Evolutionary conservation across 2,113 vertebrate species (phyloP), one percentile per base, ranked within the genome.

Genomic region (Saiga tatarica): DNA sequence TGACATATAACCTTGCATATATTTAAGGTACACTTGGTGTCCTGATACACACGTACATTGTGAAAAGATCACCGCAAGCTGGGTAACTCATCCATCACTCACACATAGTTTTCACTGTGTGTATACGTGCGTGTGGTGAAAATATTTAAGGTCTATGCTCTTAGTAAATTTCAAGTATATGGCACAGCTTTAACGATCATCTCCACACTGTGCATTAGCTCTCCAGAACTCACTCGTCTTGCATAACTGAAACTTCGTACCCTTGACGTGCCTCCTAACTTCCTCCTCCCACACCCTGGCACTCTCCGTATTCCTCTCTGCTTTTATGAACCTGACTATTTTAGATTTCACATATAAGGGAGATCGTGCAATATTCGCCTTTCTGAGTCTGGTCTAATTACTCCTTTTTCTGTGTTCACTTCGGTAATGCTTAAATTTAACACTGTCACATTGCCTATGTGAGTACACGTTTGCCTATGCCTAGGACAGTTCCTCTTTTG

Each of bases 371-470:
- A 25, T 86, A 81, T 95, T 64, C 84, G 45, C 64, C 33, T 76
- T 89, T 83, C 42, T 90, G 45, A 39, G 15, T 53, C 59, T 95
- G 28, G 25, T 52, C 87, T 94, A 85, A 79, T 64, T 67, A n/a
- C 28, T 67, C 14, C 16, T 60, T 89, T 93, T 59, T 60, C 74
- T 97, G 26, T 90, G 57, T 26, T 92, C 30, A 88, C 71, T 86
- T 96, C 42, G 52, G 9, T 74, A 45, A 67, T 93, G 59, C 28
- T 93, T 97, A 71, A 47, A 78, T 88, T 92, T 96, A 95, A 85
- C 52, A 74, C 13, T n/a, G 60, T 45, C 30, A 42, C 12, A 26
- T 60, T 60, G 7, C 25, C 9, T 39, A 14, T 8, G 11, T 50
- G n/a, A 45, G 3, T 67, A 50, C 55, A 45, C 15, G 50, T 55